Base-by-base conservation (phyloP, 2,113 vertebrate species). In the Entomyzon cyanotis region DNA sequence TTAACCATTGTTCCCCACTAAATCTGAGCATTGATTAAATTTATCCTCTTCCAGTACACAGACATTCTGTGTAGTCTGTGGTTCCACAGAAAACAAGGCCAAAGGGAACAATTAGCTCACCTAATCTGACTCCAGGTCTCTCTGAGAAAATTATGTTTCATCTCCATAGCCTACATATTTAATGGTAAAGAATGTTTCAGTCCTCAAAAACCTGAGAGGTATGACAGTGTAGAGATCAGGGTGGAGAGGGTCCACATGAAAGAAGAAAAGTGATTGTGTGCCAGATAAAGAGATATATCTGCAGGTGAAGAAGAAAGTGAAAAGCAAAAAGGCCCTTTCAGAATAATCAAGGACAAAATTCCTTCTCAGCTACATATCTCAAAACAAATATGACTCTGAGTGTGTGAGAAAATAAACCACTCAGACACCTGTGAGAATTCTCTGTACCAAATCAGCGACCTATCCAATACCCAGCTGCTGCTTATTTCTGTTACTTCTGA, bases 371-470 rank as follows among this genome's bases (percentile, higher is more conserved):
- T 62, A 58, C 67, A 15, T 31, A 63, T 83, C 62, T 60, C 55
- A 41, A 91, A 93, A 85, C 44, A 94, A 88, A 92, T 91, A 75
- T 25, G 24, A 84, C 30, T 83, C 24, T 62, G 76, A 75, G 44
- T 46, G 30, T 71, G 37, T 65, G 63, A 88, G 79, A 92, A 94
- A 95, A 94, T 53, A 85, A 94, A 85, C 33, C 53, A 75, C 82
- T 85, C 49, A 44, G 77, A 81, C 62, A 93, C 92, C 69, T 91
- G 84, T 93, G 78, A 91, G 70, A 87, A 85, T 95, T 85, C 87
- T 87, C 69, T 65, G 49, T 75, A 89, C 22, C 56, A 87, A 75
- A 93, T 71, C 65, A 89, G 44, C 20, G 2, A 75, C 93, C 74
- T 84, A 60, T 28, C 74, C 81, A 94, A 79, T 37, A 93, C 22